Base-by-base conservation (phyloP, 2,888 invertebrate genomes). In the Oithona nana region DNA sequence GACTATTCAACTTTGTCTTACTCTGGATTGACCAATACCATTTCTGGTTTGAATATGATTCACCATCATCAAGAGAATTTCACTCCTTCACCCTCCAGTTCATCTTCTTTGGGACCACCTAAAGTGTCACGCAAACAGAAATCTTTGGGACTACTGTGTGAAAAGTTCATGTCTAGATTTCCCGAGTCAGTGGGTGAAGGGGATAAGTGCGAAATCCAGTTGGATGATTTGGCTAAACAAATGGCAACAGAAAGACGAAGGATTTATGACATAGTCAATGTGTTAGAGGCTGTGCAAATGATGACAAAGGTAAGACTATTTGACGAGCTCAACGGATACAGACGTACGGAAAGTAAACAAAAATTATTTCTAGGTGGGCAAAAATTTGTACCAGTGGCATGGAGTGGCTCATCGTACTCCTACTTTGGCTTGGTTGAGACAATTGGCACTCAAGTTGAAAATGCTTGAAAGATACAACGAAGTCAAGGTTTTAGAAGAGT, bases 211-310 rank as follows among this genome's bases (percentile, higher is more conserved):
- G 71, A 72, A 71, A 80, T 83, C 66, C 81, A 80, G 66, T 70
- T 83, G 68, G 82, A 82, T 71, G 78, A 76, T 68, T 79, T 81
- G 61, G 81, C 82, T 56, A 77, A 77, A 68, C 75, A 77, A 66
- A 70, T 83, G 65, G 78, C 79, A 55, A 82, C 82, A 6, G 83
- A 82, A 68, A 79, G 83, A 66, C 74, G 83, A 31, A 75, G 83
- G 68, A 81, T 83, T 72, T 83, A 83, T 72, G 83, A 83, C 70
- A 83, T 83, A 66, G 81, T 83, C 62, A 83, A 83, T 73, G 82
- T 83, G 63, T 72, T 83, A 64, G 83, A 83, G 72, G 82, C 82
- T 67, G 78, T 83, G 70, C 80, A 82, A 67, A 81, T 82, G 74
- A 80, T 82, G 64, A 79, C 80, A 31, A 80, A 80, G 69, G 70